These are phyloP conservation scores for Drosophila maculinotata DNA, from an alignment of 2,888 invertebrate genomes.

Conservation along the genomic window DNA sequence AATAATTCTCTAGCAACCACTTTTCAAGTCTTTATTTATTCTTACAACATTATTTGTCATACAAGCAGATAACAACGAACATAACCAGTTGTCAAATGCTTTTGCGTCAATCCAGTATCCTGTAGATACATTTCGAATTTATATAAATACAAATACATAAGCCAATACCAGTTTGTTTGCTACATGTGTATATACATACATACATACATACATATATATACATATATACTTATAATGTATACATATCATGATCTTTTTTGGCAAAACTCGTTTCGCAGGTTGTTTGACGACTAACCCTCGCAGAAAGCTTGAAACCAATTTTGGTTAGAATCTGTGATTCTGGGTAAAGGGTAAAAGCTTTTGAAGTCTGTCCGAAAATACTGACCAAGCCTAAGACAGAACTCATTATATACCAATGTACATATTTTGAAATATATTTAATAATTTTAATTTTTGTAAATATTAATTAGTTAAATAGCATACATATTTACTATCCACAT, in stretches of 20 bases:
- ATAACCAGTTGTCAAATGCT: constrained; percentile 11
- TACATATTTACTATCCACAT: too few species aligned
- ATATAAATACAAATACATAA: constrained; percentile 2
- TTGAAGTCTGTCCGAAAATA: constrained; percentile 38
- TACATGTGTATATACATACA: too few species aligned
- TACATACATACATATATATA: too few species aligned
- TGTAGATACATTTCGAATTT: constrained; percentile 32
- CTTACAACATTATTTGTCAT: too few species aligned
- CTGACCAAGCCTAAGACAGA: constrained; percentile 82
- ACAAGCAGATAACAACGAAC: too few species aligned
- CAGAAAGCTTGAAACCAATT: constrained; percentile 10
- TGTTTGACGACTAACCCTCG: constrained; percentile 24
- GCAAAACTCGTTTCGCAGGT: constrained; percentile 70
- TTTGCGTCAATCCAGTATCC: constrained; percentile 38
- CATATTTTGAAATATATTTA: too few species aligned
- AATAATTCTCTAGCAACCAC: too few species aligned
- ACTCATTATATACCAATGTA: constrained; percentile 49
- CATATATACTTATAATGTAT: background rate
- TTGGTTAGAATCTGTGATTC: constrained; percentile 27
- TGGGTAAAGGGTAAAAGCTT: constrained; percentile 9
- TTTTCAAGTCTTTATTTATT: too few species aligned
- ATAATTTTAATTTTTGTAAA: too few species aligned
- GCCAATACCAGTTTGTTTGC: constrained; percentile 45
- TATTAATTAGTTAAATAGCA: too few species aligned
- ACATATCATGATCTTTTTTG: constrained; percentile 38